Percentiles rank a stretch among this genome's conserved stretches.
Conservation (phyloP, 2,888 invertebrate genomes). For the Drosophila melanosoma region DNA sequence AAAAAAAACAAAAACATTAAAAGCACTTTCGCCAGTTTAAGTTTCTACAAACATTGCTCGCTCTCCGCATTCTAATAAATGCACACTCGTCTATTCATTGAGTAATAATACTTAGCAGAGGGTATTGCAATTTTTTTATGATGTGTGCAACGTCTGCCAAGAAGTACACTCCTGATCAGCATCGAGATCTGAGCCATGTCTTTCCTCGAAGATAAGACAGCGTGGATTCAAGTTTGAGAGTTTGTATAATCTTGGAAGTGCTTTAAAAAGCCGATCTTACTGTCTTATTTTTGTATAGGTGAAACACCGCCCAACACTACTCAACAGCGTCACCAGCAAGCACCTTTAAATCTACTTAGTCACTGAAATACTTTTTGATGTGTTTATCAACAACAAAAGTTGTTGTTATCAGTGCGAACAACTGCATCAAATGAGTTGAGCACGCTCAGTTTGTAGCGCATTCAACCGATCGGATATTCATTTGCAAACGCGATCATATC, state of each 20-base stretch:
- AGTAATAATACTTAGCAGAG: constrained; percentile 44
- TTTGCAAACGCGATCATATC: constrained; percentile 28
- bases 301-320: constrained; percentile 37
- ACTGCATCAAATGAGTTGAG: constrained; percentile 24
- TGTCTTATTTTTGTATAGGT: constrained; percentile 8
- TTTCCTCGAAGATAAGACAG: background rate
- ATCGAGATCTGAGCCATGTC: background rate
- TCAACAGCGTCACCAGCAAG: constrained; percentile 10
- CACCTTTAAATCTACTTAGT: background rate
- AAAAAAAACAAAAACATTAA: constrained; percentile 45
- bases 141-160: background rate
- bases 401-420: constrained; percentile 38
- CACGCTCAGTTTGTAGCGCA: constrained; percentile 31
- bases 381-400: constrained; percentile 35
- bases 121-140: background rate
- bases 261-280: background rate
- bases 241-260: background rate
- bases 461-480: constrained; percentile 24
- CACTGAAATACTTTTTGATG: background rate
- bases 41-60: constrained; percentile 19
- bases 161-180: background rate
- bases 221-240: background rate
- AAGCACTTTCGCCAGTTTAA: constrained; percentile 69
- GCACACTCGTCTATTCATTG: constrained; percentile 50
- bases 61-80: constrained; percentile 39